Base-by-base conservation (phyloP, 1,140 invertebrate species). In the Macrocentrus cingulum region DNA sequence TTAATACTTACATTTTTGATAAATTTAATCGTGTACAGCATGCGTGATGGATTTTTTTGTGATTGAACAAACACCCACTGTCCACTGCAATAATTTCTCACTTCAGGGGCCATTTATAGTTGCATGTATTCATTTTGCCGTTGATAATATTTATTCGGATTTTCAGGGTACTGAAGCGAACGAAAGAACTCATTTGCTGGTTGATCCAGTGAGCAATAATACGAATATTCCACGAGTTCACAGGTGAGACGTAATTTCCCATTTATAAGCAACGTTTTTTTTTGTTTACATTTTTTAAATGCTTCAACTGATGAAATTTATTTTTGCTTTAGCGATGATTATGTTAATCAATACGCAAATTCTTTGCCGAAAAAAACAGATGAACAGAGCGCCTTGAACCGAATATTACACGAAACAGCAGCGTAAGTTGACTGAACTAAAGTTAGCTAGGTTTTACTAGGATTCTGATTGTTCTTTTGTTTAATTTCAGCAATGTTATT, bases 351-450 rank as follows among this genome's bases (percentile, higher is more conserved):
- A 60, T 85, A 85, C 74, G 78, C 81, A 13, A 85, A 82, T 68
- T 85, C 85, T 16, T 81, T 87, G 41, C 86, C 89, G 22, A 91
- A 91, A 72, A 90, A 91, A 66, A 85, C 85, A 58, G 91, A 95
- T 76, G 92, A 95, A 75, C 91, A 94, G 79, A 93, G 89, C 67
- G 92, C 91, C 11, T 80, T 95, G 20, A 92, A 87, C 71, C 86
- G 87, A 79, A 92, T 95, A 72, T 79, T 95, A 58, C 90, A 93
- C 70, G 90, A 93, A 79, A 92, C 91, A 59, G 91, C 91, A 36
- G 90, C 88, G 91, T 95, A 80, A 84, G 87, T 84, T 60, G 15
- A 90, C 61, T 91, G 91, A 25, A 89, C 87, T 90, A 94, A 79
- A 83, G 86, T 84, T 54, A 25, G 25, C 20, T 22, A 1, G 16